Evolutionary conservation across 1,140 invertebrate genomes (phyloP).

Genomic region (Octopus bimaculoides): DNA sequence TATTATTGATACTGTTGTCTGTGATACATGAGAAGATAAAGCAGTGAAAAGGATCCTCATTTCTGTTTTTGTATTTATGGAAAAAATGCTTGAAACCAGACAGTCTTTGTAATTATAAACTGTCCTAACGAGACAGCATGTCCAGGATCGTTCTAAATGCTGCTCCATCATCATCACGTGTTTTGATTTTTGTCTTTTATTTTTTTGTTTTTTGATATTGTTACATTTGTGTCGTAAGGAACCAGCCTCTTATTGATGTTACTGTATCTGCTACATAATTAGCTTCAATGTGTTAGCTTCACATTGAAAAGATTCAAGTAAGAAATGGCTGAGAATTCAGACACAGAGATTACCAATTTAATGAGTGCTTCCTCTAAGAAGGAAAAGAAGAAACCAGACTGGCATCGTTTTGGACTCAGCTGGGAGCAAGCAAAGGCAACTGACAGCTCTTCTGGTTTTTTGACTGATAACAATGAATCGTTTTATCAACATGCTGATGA

Average conservation of each 20-base stretch:
- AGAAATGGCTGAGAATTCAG: not conserved
- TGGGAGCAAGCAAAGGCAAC: conserved; percentile 39
- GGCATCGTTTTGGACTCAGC: conserved; percentile 52
- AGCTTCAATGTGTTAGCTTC: not conserved
- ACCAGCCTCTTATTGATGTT: not conserved
- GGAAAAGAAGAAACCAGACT: conserved; percentile 40
- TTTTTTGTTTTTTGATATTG: not conserved
- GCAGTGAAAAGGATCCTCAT: too few relatives aligned
- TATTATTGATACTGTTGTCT: too few relatives aligned
- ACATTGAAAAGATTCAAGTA: not conserved
- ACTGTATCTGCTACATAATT: conserved; percentile 1
- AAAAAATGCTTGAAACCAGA: too few relatives aligned
- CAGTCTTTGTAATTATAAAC: too few relatives aligned
- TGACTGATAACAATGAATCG: conserved; percentile 25
- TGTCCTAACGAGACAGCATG: too few relatives aligned
- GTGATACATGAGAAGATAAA: too few relatives aligned
- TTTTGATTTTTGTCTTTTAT: too few relatives aligned
- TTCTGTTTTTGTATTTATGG: too few relatives aligned
- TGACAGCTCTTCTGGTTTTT: conserved; percentile 16
- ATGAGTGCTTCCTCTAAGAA: conserved; percentile 12
- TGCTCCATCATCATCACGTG: too few relatives aligned
- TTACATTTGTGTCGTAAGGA: not conserved
- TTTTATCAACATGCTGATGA: conserved; percentile 38
- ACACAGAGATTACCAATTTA: not conserved
- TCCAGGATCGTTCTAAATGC: too few relatives aligned